Evolutionary conservation across 2,888 invertebrate species (phyloP).

Genomic region (Monochamus alternatus): DNA sequence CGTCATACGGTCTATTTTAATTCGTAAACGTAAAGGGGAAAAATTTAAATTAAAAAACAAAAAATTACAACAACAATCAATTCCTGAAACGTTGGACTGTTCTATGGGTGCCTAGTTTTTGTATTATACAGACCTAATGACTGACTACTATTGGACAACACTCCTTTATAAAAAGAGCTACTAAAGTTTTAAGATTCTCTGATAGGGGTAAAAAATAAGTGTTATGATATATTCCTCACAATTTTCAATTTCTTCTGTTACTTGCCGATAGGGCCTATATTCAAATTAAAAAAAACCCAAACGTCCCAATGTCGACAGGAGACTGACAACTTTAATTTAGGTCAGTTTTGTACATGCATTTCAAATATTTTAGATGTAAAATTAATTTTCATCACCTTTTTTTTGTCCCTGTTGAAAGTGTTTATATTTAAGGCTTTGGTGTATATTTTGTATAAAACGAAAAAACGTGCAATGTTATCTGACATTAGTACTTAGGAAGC

Average conservation of each 20-base stretch:
- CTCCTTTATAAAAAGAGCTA: conserved; percentile 32
- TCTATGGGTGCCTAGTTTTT: conserved; percentile 58
- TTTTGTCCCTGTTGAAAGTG: conserved; percentile 4
- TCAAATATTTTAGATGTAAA: neutral
- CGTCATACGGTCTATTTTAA: conserved; percentile 57
- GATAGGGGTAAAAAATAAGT: neutral
- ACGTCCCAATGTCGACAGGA: neutral
- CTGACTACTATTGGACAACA: conserved; percentile 53
- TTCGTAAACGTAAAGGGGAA: conserved; percentile 23
- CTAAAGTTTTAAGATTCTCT: conserved; percentile 32
- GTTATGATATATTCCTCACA: neutral
- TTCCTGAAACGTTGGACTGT: conserved; percentile 57
- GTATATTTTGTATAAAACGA: conserved; percentile 46
- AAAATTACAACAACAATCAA: conserved; percentile 45
- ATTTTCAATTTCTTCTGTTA: neutral
- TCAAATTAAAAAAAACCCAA: neutral
- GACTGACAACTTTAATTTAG: neutral
- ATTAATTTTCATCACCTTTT: conserved; percentile 5
- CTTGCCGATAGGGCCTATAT: neutral
- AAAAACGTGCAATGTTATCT: conserved; percentile 53
- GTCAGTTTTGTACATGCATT: neutral
- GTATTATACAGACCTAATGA: conserved; percentile 54
- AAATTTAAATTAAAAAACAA: conserved; percentile 31
- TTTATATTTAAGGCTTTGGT: conserved; percentile 39
- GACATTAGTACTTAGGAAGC: conserved; percentile 42